phyloP scores from a whole-genome alignment of 2,888 invertebrate species.

The Pterobdella sp. region DNA sequence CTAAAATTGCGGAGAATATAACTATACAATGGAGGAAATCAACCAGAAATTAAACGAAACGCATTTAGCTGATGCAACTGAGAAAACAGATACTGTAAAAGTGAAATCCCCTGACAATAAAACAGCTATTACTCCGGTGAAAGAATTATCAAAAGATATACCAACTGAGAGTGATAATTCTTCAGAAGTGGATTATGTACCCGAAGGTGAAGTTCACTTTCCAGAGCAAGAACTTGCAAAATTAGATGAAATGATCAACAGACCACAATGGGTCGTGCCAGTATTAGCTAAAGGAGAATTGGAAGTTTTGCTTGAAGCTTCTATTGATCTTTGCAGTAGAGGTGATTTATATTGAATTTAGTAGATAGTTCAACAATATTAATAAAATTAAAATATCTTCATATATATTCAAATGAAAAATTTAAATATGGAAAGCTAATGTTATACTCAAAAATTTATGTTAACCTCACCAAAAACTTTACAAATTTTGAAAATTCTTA shows the following conservation, averaged over 20 bases:
- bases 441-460: not conserved
- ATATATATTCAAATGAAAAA: not conserved
- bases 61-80: not conserved
- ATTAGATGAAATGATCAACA: constrained; percentile 89
- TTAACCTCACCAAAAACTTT: not conserved
- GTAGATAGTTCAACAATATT: not conserved
- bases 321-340: constrained; percentile 75
- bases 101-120: not conserved
- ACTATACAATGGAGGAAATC: not conserved
- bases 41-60: constrained; percentile 9
- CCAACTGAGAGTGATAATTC: not conserved
- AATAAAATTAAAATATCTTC: not conserved
- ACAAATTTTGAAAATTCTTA: too few relatives aligned
- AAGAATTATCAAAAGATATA: not conserved
- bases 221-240: constrained; percentile 76
- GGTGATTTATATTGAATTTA: constrained; percentile 54
- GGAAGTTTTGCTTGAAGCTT: constrained; percentile 78
- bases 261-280: constrained; percentile 92
- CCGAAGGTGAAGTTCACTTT: constrained; percentile 58
- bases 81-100: constrained; percentile 4
- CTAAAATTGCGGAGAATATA: too few relatives aligned
- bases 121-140: not conserved
- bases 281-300: constrained; percentile 91
- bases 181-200: not conserved
- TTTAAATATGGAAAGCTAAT: not conserved